phyloP scores from a whole-genome alignment of 1,140 invertebrate species.

The Lepidurus apus region DNA sequence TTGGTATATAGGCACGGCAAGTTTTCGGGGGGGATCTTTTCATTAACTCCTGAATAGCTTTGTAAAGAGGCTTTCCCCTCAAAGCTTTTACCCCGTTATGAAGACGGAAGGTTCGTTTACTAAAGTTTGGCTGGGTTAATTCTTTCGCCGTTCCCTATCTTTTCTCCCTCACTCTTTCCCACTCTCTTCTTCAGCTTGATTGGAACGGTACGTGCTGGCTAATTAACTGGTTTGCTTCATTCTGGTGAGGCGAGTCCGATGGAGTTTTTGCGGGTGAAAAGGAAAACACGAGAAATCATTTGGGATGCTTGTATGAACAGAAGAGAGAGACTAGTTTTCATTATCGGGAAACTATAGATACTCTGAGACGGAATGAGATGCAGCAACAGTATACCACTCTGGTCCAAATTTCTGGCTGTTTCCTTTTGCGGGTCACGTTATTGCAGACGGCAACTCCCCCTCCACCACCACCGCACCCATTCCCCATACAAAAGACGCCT shows the following conservation, averaged over 20 bases:
- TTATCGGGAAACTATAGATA: constrained; percentile 17
- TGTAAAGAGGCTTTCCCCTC: neutral
- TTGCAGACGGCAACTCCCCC: neutral
- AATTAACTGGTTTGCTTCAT: constrained; percentile 22
- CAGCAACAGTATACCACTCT: neutral
- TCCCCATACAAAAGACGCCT: neutral
- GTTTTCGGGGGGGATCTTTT: neutral
- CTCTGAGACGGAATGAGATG: constrained; percentile 9
- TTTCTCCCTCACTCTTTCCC: neutral
- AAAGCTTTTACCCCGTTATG: neutral
- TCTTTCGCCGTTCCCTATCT: neutral
- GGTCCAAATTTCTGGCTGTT: neutral
- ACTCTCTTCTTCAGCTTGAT: constrained; percentile 6
- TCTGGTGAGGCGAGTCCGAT: neutral
- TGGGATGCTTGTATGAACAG: neutral
- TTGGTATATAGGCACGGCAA: too few species aligned
- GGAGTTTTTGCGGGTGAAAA: constrained; percentile 8
- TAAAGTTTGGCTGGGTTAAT: neutral
- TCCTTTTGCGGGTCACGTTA: neutral
- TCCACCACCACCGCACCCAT: neutral
- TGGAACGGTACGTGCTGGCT: constrained; percentile 3
- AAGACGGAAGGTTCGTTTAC: neutral
- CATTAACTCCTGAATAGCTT: neutral
- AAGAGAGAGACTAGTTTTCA: neutral
- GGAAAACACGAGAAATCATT: constrained; percentile 8